phyloP scores from a whole-genome alignment of 2,888 invertebrate species.

The Rotaria socialis region DNA sequence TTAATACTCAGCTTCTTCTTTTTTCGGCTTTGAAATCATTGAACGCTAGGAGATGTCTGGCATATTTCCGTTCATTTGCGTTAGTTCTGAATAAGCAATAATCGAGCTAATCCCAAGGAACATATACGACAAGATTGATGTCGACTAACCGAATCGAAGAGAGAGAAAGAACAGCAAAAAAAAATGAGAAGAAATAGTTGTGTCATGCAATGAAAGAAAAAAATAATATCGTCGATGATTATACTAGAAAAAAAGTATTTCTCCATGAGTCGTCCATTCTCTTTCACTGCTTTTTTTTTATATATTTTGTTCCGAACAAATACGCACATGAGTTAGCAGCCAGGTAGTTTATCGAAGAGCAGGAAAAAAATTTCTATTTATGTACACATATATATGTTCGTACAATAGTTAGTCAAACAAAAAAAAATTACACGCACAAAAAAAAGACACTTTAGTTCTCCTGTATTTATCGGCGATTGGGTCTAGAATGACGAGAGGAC shows the following conservation, averaged over 20 bases:
- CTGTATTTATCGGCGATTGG: background rate
- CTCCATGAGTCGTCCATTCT: background rate
- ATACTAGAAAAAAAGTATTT: background rate
- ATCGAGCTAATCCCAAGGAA: background rate
- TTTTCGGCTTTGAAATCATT: background rate
- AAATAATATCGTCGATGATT: background rate
- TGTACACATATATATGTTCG: conserved; percentile 10
- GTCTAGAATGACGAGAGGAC: background rate
- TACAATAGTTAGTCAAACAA: background rate
- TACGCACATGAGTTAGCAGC: background rate
- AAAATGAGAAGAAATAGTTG: background rate
- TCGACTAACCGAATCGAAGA: background rate
- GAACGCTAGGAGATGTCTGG: background rate
- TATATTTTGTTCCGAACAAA: background rate
- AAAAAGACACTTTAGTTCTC: background rate
- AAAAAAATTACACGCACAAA: background rate
- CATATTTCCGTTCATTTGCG: background rate
- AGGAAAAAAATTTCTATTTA: background rate
- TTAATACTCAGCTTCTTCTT: background rate
- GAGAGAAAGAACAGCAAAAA: background rate
- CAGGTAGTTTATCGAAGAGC: background rate
- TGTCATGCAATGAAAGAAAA: background rate
- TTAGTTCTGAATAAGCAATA: background rate
- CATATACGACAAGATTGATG: background rate
- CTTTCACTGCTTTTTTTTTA: background rate